Evolutionary conservation across 2,888 invertebrate genomes (phyloP).

Genomic region (Leucophenga montana): DNA sequence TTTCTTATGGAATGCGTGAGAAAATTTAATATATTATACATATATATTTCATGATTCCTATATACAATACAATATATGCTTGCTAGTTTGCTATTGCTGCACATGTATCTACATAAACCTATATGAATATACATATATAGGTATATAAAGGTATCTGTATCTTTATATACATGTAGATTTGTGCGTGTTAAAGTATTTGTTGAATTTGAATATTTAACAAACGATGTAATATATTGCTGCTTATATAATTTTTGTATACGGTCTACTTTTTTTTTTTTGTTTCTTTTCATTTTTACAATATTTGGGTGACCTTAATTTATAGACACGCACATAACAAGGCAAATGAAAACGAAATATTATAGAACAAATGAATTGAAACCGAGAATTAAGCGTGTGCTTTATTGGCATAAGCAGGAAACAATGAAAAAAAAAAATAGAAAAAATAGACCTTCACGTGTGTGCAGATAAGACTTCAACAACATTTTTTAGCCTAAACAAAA

Average conservation of each 20-base stretch:
- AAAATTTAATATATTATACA: conserved; percentile 38
- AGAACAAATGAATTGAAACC: too few species aligned
- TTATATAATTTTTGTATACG: conserved; percentile 13
- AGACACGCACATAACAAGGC: conserved; percentile 41
- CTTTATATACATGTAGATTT: neutral
- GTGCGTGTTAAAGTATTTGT: neutral
- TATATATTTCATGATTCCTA: neutral
- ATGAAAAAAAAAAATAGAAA: too few species aligned
- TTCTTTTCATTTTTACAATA: neutral
- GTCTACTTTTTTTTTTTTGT: conserved; percentile 1
- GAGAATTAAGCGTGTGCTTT: too few species aligned
- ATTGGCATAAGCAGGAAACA: too few species aligned
- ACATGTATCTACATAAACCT: neutral
- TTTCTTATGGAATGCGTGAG: conserved; percentile 39
- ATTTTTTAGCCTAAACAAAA: conserved; percentile 1
- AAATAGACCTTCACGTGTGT: too few species aligned
- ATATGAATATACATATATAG: too few species aligned
- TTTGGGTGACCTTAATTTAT: conserved; percentile 46
- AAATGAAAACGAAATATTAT: neutral
- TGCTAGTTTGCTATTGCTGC: conserved; percentile 4
- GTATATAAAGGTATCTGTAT: too few species aligned
- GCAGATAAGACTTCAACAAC: neutral
- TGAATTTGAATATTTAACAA: conserved; percentile 13
- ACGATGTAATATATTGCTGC: conserved; percentile 1
- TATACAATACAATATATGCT: conserved; percentile 17